These are phyloP conservation scores for Protonemura montana DNA, from an alignment of 2,888 invertebrate genomes.

Conservation along the genomic window DNA sequence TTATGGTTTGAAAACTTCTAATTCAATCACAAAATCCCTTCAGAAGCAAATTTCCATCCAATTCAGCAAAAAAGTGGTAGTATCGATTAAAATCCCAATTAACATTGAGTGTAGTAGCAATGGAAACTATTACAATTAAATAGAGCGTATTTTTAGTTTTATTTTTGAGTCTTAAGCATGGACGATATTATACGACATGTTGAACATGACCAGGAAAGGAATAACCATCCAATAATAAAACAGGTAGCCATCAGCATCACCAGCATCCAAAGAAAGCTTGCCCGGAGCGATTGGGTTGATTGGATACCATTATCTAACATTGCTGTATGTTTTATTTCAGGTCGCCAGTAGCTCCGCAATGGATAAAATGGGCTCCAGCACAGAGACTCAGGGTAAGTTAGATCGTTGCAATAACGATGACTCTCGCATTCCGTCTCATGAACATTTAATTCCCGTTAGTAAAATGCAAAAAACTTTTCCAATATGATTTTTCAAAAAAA, in stretches of 20 bases:
- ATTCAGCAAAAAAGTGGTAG: not conserved
- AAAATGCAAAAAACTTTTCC: not conserved
- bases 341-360: not conserved
- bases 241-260: too few relatives aligned
- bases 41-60: not conserved
- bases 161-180: too few relatives aligned
- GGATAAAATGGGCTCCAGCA: constrained; percentile 12
- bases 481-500: not conserved
- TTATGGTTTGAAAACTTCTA: too few relatives aligned
- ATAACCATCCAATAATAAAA: too few relatives aligned
- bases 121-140: too few relatives aligned
- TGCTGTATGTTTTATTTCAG: not conserved
- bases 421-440: not conserved
- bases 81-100: too few relatives aligned
- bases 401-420: not conserved
- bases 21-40: not conserved
- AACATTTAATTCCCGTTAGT: not conserved
- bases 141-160: too few relatives aligned
- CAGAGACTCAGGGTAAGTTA: not conserved
- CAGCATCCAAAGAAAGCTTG: not conserved
- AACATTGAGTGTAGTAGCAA: too few relatives aligned
- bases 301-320: not conserved
- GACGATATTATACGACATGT: too few relatives aligned
- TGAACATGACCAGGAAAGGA: too few relatives aligned
- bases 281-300: not conserved